Evolutionary conservation across 2,113 vertebrate species (phyloP), one percentile per base, ranked within the genome.

Genomic region (Plectropomus leopardus): DNA sequence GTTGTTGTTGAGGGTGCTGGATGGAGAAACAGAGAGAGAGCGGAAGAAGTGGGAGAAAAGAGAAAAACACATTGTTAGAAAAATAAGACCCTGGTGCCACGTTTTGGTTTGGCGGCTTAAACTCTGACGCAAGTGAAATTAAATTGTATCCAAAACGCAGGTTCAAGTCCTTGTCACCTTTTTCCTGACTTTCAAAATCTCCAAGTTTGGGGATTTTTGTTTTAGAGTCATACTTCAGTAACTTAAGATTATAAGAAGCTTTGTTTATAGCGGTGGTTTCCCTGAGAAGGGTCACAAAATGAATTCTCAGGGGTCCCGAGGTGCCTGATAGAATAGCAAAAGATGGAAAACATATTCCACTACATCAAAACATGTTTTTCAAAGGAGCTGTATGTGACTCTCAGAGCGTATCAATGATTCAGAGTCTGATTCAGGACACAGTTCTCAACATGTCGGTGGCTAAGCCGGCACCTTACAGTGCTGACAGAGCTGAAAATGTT

Each of bases 1-100:
- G 96, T 99, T 99, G 86, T 99, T 99, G 95, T 99, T 99, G 95
- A 99, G 98, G 44, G 98, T 99, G 85, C 98, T 99, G 90, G 45
- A 85, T 4, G 19, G 32, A 84, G 63, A 81, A 24, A 86, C n/a
- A 65, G 10, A 82, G 51, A 61, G 15, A 73, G 42, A 36, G 17
- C 45, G 45, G 15, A 15, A 26, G 30, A 0, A 7, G 34, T 0
- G 19, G 8, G 21, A 55, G 28, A 40, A 24, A 71, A 50, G 44
- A 63, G 60, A 75, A 66, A 83, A 77, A 77, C n/a, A 86, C 48
- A 45, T 26, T 67, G 80, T 86, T 79, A 89, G 28, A 84, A 71
- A 89, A 76, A 58, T n/a, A 60, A 47, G 14, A 45, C 21, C 26
- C 9, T 4, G 45, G 72, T 79, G 79, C 54, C 74, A 77, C 42